A percentile compares a stretch with the other conserved stretches of the same genome.
These are phyloP conservation scores for Loris lydekkerianus DNA, from an alignment of 2,797 vertebrate species.

Conservation along the genomic window DNA sequence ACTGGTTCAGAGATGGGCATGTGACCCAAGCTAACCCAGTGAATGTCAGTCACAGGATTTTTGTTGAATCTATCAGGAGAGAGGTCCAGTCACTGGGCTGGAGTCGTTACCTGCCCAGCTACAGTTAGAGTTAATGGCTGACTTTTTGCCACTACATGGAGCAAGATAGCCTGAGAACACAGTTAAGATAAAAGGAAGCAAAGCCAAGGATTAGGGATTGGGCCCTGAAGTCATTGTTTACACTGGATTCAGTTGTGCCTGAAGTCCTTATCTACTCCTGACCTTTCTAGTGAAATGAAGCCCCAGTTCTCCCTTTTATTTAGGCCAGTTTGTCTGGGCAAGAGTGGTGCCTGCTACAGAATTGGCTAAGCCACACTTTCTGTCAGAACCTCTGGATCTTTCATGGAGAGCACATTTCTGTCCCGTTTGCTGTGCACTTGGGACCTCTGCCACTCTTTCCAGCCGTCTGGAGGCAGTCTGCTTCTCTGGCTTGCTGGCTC, in stretches of 20 bases:
- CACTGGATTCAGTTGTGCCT: neutral
- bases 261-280: neutral
- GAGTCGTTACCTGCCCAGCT: neutral
- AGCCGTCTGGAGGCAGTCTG: neutral
- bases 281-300: neutral
- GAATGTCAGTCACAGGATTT: constrained; percentile 33
- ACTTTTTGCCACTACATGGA: neutral
- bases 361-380: neutral
- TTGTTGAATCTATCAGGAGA: neutral
- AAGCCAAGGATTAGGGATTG: neutral
- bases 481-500: neutral
- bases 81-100: neutral
- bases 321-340: neutral
- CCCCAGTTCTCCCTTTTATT: neutral
- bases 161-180: neutral
- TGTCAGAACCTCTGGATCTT: neutral
- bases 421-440: neutral
- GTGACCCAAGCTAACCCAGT: neutral
- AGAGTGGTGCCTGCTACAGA: neutral
- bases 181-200: neutral
- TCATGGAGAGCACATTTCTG: neutral
- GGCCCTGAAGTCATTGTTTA: neutral
- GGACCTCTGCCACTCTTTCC: neutral
- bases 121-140: neutral
- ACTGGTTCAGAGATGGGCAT: neutral